A percentile compares a stretch with the other conserved stretches of the same genome.
Evolutionary conservation across 37 sponge, comb jelly and placozoan genomes (phyloP).

Genomic region (Axinella damicornis): DNA sequence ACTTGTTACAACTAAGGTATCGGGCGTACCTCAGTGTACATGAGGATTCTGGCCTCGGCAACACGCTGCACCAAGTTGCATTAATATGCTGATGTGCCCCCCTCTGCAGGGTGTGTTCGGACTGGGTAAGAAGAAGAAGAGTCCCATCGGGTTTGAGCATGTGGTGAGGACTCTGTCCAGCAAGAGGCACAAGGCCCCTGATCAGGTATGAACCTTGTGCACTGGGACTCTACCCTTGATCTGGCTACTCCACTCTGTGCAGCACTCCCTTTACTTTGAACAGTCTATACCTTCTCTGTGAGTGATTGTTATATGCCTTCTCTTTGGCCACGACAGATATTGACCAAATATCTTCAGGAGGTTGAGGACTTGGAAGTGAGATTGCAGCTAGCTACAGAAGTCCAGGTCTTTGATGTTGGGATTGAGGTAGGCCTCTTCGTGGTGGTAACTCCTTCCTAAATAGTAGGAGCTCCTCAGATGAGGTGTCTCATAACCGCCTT

Average conservation of each 20-base stretch:
- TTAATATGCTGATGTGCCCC: background rate
- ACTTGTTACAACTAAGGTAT: conserved; percentile 32
- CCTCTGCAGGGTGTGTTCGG: conserved; percentile 43
- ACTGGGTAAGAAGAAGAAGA: conserved; percentile 67
- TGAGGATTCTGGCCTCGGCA: too few relatives aligned
- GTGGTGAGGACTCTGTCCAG: conserved; percentile 41
- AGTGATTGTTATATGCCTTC: too few relatives aligned
- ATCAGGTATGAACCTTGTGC: background rate
- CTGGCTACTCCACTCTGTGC: too few relatives aligned
- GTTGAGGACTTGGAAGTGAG: conserved; percentile 58
- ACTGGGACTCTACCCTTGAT: too few relatives aligned
- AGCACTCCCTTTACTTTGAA: too few relatives aligned
- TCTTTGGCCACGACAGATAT: conserved; percentile 22
- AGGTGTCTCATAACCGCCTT: background rate
- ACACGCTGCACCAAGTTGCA: too few relatives aligned
- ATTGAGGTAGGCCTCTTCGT: conserved; percentile 26
- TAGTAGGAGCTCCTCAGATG: background rate
- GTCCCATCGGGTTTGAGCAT: conserved; percentile 66
- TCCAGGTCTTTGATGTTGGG: conserved; percentile 18
- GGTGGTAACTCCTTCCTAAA: background rate
- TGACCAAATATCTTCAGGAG: conserved; percentile 42
- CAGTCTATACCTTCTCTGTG: too few relatives aligned
- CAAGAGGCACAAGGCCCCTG: conserved; percentile 21
- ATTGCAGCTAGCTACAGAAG: conserved; percentile 45
- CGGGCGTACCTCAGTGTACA: too few relatives aligned